A percentile compares a stretch with the other conserved stretches of the same genome.
Evolutionary conservation across 2,797 vertebrate species (phyloP).

Genomic region (Tympanoctomys barrerae): DNA sequence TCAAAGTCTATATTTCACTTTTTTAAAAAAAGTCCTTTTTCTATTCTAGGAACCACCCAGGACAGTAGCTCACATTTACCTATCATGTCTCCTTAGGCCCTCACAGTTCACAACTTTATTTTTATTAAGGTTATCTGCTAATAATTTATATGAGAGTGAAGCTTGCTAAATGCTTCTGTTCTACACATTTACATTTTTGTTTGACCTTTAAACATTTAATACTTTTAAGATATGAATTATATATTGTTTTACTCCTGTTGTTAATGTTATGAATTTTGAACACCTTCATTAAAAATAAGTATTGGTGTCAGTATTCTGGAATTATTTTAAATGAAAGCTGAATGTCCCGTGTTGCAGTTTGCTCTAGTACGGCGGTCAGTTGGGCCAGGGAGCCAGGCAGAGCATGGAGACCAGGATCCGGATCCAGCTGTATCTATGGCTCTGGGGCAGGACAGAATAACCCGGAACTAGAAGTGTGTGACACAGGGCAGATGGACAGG

Average conservation of each 20-base stretch:
- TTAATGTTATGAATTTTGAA: constrained; percentile 13
- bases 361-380: neutral
- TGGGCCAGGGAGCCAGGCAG: neutral
- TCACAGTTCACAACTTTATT: constrained; percentile 16
- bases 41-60: neutral
- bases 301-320: neutral
- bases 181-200: constrained; percentile 51
- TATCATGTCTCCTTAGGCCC: neutral
- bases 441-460: neutral
- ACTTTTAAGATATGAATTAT: neutral
- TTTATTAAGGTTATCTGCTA: constrained; percentile 51
- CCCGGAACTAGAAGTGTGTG: neutral
- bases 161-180: constrained; percentile 27
- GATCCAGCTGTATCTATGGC: neutral
- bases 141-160: constrained; percentile 1
- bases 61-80: neutral
- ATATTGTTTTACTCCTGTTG: neutral
- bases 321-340: constrained; percentile 10
- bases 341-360: neutral
- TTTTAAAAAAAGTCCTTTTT: neutral
- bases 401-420: neutral
- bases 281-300: neutral
- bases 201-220: constrained; percentile 20
- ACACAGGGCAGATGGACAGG: neutral
- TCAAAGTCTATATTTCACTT: neutral